A percentile compares a stretch with the other conserved stretches of the same genome.
phyloP scores from a whole-genome alignment of 1,140 invertebrate genomes.

The Drosophila serrata region DNA sequence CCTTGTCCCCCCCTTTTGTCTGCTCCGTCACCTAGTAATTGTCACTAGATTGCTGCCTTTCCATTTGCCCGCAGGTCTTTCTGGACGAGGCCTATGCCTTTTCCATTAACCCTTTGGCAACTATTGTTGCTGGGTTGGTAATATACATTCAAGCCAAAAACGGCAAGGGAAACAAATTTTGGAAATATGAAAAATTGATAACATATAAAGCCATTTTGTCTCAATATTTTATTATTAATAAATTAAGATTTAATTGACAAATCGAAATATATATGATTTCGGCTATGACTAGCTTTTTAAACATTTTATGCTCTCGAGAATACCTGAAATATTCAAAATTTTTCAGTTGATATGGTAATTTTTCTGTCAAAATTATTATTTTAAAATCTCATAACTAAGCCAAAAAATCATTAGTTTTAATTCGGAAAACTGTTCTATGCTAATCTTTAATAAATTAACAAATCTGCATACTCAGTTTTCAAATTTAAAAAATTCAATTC shows the following conservation, averaged over 20 bases:
- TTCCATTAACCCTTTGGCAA: conserved; percentile 12
- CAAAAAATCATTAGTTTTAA: too few species aligned
- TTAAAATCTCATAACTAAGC: too few species aligned
- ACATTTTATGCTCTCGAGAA: neutral
- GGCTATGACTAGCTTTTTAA: neutral
- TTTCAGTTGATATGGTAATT: too few species aligned
- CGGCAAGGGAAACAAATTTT: neutral
- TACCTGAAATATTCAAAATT: neutral
- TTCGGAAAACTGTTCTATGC: too few species aligned
- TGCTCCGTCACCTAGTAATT: conserved; percentile 25
- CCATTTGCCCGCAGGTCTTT: conserved; percentile 43
- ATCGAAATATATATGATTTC: neutral
- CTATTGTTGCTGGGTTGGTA: neutral
- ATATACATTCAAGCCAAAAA: too few species aligned
- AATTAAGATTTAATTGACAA: neutral
- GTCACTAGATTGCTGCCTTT: conserved; percentile 62
- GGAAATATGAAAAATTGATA: neutral
- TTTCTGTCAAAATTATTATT: too few species aligned
- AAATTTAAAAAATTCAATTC: too few species aligned
- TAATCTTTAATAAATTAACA: too few species aligned
- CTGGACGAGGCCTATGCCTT: conserved; percentile 23
- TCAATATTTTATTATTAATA: neutral
- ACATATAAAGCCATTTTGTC: neutral
- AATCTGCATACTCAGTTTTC: too few species aligned
- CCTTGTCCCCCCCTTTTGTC: neutral